Percentiles rank a stretch among this genome's conserved stretches.
Evolutionary conservation across 2,888 invertebrate genomes (phyloP).

Genomic region (Micoletzkya japonica): DNA sequence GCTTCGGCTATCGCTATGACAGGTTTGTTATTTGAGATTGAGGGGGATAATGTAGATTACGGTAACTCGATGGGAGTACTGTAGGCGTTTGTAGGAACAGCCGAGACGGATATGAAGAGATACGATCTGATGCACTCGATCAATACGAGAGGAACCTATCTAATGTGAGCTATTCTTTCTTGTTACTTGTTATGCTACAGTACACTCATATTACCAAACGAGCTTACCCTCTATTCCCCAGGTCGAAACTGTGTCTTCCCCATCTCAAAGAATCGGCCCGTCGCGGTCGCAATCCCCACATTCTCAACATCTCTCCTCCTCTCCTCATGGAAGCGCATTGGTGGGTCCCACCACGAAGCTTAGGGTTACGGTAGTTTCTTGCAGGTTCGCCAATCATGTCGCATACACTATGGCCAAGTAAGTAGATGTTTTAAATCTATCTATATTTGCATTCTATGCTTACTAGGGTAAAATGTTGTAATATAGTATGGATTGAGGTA

Average conservation of each 20-base stretch:
- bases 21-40: background rate
- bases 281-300: conserved; percentile 80
- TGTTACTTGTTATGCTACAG: background rate
- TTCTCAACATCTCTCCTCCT: conserved; percentile 92
- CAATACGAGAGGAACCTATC: conserved; percentile 90
- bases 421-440: background rate
- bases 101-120: conserved; percentile 85
- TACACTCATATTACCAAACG: background rate
- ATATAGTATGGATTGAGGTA: background rate
- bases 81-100: conserved; percentile 66
- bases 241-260: conserved; percentile 87
- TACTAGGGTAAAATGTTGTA: background rate
- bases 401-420: conserved; percentile 95
- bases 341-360: conserved; percentile 67
- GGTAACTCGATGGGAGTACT: background rate
- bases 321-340: conserved; percentile 84
- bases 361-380: background rate
- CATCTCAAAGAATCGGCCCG: conserved; percentile 70
- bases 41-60: background rate
- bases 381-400: conserved; percentile 70
- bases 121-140: conserved; percentile 88
- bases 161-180: conserved; percentile 74
- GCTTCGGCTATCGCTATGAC: conserved; percentile 81
- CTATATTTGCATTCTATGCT: no score
- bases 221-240: conserved; percentile 67